Percentiles rank a stretch among this genome's conserved stretches.
Evolutionary conservation across 2,113 vertebrate species (phyloP).

Genomic region (Albula glossodonta): DNA sequence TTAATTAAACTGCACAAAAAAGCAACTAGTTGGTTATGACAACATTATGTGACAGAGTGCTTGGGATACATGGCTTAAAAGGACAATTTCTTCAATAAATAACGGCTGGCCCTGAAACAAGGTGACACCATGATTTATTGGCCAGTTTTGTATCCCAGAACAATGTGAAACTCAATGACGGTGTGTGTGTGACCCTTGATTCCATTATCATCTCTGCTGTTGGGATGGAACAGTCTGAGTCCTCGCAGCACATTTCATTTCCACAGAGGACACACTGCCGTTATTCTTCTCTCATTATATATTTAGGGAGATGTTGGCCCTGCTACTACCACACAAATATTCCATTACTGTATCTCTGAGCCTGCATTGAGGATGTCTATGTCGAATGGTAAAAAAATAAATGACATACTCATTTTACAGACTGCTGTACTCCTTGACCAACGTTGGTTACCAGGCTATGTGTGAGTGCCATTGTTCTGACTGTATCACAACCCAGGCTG

Average conservation of each 20-base stretch:
- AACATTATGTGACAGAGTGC: background rate
- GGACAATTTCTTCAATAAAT: background rate
- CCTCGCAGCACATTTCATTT: slow-evolving; percentile 15
- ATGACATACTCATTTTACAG: background rate
- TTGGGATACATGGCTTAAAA: background rate
- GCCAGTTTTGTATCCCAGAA: background rate
- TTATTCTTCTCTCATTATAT: slow-evolving; percentile 16
- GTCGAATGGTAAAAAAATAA: background rate
- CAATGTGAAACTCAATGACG: slow-evolving; percentile 20
- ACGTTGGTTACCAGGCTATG: background rate
- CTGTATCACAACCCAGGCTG: background rate
- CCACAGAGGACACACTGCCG: slow-evolving; percentile 1
- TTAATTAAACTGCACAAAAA: too few relatives aligned
- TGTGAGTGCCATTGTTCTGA: background rate
- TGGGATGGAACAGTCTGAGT: background rate
- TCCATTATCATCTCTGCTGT: background rate
- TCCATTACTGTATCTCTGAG: background rate
- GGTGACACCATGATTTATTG: background rate
- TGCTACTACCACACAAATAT: background rate
- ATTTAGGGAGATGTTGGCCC: background rate
- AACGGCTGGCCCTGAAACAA: background rate
- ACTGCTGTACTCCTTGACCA: background rate
- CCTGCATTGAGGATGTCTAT: background rate
- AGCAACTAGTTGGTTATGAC: too few relatives aligned
- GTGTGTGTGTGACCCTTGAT: slow-evolving; percentile 18